Conservation (phyloP, 1,140 invertebrate species). For the Aporrectodea caliginosa region DNA sequence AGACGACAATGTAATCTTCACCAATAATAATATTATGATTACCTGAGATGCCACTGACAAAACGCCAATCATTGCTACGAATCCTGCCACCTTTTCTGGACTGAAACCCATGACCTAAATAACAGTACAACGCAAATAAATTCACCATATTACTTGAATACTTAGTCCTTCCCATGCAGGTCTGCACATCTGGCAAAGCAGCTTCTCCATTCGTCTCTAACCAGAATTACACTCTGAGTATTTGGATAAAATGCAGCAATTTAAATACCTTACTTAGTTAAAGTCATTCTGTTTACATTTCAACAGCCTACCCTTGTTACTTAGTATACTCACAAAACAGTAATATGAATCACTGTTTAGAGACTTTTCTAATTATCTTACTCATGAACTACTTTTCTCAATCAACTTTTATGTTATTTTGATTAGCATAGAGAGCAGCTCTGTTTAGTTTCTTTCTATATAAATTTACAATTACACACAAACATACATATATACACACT, state of each 20-base stretch:
- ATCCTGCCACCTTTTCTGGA: constrained; percentile 89
- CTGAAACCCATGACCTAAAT: constrained; percentile 87
- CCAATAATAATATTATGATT: neutral
- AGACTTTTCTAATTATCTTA: too few species aligned
- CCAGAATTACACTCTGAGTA: neutral
- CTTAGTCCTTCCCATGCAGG: too few species aligned
- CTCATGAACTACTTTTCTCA: too few species aligned
- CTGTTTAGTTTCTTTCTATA: too few species aligned
- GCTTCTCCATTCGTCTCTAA: neutral
- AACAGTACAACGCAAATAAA: constrained; percentile 30
- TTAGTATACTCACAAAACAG: neutral
- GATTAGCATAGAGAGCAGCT: too few species aligned
- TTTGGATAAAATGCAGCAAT: neutral
- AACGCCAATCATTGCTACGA: constrained; percentile 94
- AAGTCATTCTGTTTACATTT: neutral
- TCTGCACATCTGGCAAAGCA: too few species aligned
- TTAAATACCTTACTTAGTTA: neutral
- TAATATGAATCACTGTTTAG: neutral
- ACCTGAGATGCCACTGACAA: constrained; percentile 91
- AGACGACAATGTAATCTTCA: too few species aligned
- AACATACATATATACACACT: too few species aligned
- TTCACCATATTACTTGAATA: too few species aligned
- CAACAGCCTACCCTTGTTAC: neutral
- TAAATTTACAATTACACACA: too few species aligned
- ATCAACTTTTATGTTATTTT: too few species aligned